These are phyloP conservation scores for Lethenteron camtschaticum DNA, from an alignment of 2,113 vertebrate genomes.

Conservation along the genomic window DNA sequence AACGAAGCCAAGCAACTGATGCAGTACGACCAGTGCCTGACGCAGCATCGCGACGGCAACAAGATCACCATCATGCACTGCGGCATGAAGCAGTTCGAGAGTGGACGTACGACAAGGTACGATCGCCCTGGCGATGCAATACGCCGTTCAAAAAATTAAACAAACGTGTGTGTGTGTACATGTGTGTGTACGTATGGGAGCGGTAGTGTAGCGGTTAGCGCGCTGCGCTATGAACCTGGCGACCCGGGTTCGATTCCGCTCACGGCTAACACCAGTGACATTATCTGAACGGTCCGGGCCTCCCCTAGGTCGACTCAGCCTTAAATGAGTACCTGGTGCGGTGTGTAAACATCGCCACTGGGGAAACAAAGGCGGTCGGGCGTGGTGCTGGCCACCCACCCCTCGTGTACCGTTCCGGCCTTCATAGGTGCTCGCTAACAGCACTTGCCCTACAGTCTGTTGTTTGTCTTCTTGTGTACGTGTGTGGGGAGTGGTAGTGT, in stretches of 20 bases:
- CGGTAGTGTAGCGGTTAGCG: background rate
- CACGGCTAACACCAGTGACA: background rate
- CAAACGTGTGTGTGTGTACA: background rate
- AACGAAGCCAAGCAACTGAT: conserved; percentile 89
- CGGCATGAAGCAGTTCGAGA: conserved; percentile 57
- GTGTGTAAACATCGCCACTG: too few species aligned
- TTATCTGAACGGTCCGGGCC: background rate
- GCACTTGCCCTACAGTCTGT: too few species aligned
- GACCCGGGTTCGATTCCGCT: background rate
- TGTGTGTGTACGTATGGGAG: background rate
- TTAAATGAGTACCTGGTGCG: too few species aligned
- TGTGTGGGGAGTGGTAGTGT: background rate
- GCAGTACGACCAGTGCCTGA: conserved; percentile 92
- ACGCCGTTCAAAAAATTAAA: background rate
- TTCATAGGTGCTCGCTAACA: too few species aligned
- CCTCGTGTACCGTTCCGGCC: too few species aligned
- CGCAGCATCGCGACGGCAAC: conserved; percentile 39
- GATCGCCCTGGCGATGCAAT: conserved; percentile 9
- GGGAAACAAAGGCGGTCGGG: too few species aligned
- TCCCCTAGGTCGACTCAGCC: too few species aligned
- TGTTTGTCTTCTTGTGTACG: background rate
- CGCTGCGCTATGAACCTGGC: background rate
- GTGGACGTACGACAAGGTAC: conserved; percentile 88
- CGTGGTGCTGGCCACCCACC: too few species aligned
- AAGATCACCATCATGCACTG: conserved; percentile 69